Percentiles rank a stretch among this genome's conserved stretches.
These are phyloP conservation scores for Sciurus vulgaris DNA, from an alignment of 2,797 vertebrate genomes.

Conservation along the genomic window DNA sequence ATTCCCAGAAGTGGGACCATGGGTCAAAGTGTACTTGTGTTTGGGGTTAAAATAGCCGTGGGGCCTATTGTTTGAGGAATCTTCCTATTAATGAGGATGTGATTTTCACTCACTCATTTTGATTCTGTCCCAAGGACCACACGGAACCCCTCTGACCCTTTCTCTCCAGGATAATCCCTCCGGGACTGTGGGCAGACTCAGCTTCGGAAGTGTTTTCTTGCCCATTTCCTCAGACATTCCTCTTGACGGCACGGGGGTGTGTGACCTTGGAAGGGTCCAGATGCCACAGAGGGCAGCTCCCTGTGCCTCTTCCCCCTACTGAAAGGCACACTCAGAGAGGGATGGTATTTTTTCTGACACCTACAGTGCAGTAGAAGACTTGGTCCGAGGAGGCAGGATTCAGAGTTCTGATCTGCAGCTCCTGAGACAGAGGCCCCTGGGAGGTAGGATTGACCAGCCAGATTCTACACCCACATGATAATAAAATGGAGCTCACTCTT, in stretches of 20 bases:
- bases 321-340: neutral
- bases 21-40: neutral
- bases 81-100: neutral
- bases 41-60: neutral
- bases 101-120: constrained; percentile 15
- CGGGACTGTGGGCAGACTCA: neutral
- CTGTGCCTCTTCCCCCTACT: neutral
- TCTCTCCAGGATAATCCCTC: neutral
- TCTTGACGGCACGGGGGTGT: neutral
- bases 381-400: neutral
- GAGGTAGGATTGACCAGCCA: neutral
- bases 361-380: neutral
- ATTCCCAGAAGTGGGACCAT: constrained; percentile 4
- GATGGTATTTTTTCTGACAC: neutral
- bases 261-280: neutral
- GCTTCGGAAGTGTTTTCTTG: neutral
- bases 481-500: constrained; percentile 13
- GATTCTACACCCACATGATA: neutral
- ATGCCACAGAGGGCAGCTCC: neutral
- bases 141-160: neutral
- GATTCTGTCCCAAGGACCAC: neutral
- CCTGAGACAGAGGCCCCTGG: neutral
- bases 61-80: neutral
- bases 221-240: neutral
- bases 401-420: neutral